Base-by-base conservation (phyloP, 1,140 invertebrate species). In the Tachypleus tridentatus region DNA sequence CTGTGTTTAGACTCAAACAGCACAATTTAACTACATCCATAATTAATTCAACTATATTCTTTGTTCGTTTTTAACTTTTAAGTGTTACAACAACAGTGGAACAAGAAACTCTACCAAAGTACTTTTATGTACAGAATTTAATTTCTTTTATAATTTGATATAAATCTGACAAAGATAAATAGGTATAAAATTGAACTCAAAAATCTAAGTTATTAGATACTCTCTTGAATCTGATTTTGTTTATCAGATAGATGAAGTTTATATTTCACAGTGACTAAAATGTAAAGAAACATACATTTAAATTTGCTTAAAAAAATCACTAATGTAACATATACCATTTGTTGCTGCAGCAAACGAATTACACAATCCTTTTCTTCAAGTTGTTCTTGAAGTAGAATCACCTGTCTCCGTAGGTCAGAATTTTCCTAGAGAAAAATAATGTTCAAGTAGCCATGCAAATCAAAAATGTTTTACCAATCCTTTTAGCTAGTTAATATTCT, bases 351-450 rank as follows among this genome's bases (percentile, higher is more conserved):
- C 69, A 81, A 73, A 71, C 82, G 80, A 73, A 87, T 86, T 64
- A 82, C 83, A 64, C 82, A 78, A 73, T 88, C 86, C 72, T 82
- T 82, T 75, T 88, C 86, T 70, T 87, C 85, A 63, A 87, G 74
- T 79, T 88, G 85, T 68, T 78, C 73, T 63, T 78, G 73, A 58
- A 79, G 66, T 49, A 78, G 71, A 51, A 74, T 72, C 51, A 79
- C 70, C 72, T 79, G 72, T 71, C 87, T 82, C 63, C 85, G 80
- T 73, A 90, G 80, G 78, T 90, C 87, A n/a, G 83, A 80, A 74
- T 87, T 75, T 77, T 87, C 86, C 76, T 84, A 60, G 49, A 57
- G 61, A 11, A 57, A 62, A 57, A 63, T 47, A 57, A 3, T 52
- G 4, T 5, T 47, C 50, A 4, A 5, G 11, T 11, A 3, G 3